Percentiles rank a stretch among this genome's conserved stretches.
phyloP scores from a whole-genome alignment of 2,888 invertebrate species.

The Sericinus montela region DNA sequence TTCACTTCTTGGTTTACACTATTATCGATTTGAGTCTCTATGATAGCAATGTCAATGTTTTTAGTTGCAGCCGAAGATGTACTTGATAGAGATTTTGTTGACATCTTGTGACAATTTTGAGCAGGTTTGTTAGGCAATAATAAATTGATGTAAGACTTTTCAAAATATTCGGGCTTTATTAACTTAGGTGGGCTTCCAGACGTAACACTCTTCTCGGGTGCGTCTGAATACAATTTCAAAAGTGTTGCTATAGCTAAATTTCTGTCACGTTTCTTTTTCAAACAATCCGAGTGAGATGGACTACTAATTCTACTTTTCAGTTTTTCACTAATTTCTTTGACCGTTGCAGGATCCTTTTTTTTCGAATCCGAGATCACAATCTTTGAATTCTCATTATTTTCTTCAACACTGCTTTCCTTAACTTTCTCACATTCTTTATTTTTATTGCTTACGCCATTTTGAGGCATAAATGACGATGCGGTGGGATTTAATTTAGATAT shows the following conservation, averaged over 20 bases:
- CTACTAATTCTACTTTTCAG: slow-evolving; percentile 41
- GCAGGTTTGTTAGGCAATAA: not conserved
- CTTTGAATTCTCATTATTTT: slow-evolving; percentile 8
- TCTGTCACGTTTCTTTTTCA: slow-evolving; percentile 36
- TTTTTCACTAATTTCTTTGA: slow-evolving; percentile 28
- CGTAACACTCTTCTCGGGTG: slow-evolving; percentile 9
- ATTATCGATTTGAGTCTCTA: not conserved
- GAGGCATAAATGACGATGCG: slow-evolving; percentile 47
- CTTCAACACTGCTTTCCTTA: slow-evolving; percentile 1
- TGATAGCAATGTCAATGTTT: not conserved
- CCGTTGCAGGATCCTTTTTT: slow-evolving; percentile 12
- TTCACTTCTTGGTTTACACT: slow-evolving; percentile 19
- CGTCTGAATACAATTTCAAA: slow-evolving; percentile 39
- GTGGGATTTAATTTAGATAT: slow-evolving; percentile 52
- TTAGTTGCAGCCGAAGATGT: not conserved
- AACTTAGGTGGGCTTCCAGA: slow-evolving; percentile 29
- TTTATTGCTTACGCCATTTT: not conserved
- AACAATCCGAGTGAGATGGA: slow-evolving; percentile 31
- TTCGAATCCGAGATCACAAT: not conserved
- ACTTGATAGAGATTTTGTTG: not conserved
- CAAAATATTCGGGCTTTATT: slow-evolving; percentile 44
- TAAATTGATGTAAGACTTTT: slow-evolving; percentile 14
- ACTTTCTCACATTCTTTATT: not conserved
- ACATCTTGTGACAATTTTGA: not conserved
- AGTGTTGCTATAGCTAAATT: slow-evolving; percentile 54